phyloP scores from a whole-genome alignment of 2,113 vertebrate genomes.

The Triplophysa tibetana region DNA sequence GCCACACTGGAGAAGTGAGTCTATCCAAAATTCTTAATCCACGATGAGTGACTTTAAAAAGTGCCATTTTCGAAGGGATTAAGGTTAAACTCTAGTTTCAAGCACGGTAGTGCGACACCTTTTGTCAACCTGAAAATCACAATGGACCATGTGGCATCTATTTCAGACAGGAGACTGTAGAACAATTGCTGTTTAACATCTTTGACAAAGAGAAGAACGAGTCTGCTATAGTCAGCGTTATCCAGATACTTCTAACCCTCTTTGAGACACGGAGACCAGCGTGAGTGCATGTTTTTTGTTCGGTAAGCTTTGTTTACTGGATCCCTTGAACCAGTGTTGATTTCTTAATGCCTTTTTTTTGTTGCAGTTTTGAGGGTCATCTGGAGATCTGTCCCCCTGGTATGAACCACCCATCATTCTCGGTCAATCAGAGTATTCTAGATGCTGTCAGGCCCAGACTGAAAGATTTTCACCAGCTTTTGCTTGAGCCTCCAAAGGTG shows the following conservation, averaged over 20 bases:
- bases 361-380: slow-evolving; percentile 95
- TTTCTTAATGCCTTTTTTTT: slow-evolving; percentile 4
- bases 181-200: slow-evolving; percentile 92
- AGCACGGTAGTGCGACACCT: background rate
- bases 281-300: slow-evolving; percentile 71
- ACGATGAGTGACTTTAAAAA: background rate
- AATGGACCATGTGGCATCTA: background rate
- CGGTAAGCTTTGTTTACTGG: background rate
- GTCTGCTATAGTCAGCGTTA: slow-evolving; percentile 95
- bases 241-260: slow-evolving; percentile 94
- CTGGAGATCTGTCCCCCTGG: slow-evolving; percentile 92
- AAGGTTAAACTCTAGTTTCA: slow-evolving; percentile 6
- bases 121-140: background rate
- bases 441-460: slow-evolving; percentile 93
- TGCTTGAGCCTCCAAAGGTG: slow-evolving; percentile 97
- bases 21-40: background rate
- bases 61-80: slow-evolving; percentile 2
- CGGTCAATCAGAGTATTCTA: slow-evolving; percentile 92
- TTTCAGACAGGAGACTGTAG: slow-evolving; percentile 92
- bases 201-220: slow-evolving; percentile 97
- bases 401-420: slow-evolving; percentile 88
- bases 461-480: slow-evolving; percentile 92
- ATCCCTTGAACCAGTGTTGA: background rate
- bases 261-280: slow-evolving; percentile 95
- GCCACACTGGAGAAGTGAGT: slow-evolving; percentile 94